phyloP scores from a whole-genome alignment of 2,113 vertebrate species.

The Lepidothrix coronata region DNA sequence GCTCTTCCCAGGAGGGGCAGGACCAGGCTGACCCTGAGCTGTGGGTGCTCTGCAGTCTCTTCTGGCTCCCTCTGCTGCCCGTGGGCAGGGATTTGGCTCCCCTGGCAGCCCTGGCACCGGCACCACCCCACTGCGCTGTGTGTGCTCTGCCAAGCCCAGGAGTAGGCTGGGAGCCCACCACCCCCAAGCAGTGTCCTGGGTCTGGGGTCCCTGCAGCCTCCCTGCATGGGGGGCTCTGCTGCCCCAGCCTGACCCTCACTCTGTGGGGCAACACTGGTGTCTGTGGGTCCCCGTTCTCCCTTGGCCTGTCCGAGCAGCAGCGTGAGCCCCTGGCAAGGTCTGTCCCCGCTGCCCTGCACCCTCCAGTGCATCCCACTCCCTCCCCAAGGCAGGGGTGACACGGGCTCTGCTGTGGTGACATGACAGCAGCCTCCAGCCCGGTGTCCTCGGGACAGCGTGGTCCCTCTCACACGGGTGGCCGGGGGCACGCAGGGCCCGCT shows the following conservation, averaged over 20 bases:
- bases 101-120: background rate
- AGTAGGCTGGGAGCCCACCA: background rate
- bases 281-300: background rate
- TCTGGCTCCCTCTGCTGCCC: background rate
- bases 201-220: background rate
- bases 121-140: background rate
- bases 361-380: background rate
- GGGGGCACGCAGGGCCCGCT: background rate
- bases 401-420: rapidly evolving
- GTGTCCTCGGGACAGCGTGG: rapidly evolving
- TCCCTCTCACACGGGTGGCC: background rate
- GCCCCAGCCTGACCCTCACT: background rate
- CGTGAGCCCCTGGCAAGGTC: background rate
- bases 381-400: background rate
- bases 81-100: background rate
- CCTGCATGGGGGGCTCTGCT: background rate
- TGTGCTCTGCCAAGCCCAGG: background rate
- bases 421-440: background rate
- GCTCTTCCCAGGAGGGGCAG: background rate
- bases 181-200: background rate
- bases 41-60: background rate
- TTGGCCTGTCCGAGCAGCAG: background rate
- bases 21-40: background rate
- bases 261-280: rapidly evolving
- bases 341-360: background rate